Base-by-base conservation (phyloP, 1,140 invertebrate genomes). In the Drosophila obscura region DNA sequence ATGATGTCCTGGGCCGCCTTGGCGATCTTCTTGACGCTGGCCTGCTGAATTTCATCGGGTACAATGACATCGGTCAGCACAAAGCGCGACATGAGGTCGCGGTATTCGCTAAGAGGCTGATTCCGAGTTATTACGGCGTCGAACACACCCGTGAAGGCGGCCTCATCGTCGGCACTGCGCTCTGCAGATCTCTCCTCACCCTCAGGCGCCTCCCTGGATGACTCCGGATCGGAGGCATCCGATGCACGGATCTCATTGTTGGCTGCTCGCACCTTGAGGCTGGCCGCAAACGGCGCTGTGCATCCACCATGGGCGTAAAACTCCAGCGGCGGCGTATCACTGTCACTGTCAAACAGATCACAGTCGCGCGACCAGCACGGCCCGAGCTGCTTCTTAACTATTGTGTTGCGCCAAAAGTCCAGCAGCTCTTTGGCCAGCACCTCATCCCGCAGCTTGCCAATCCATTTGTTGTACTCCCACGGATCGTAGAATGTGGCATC, bases 231-330 rank as follows among this genome's bases (percentile, higher is more conserved):
- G 2, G 63, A 49, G 0, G 49, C 51, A 0, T 39, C 35, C 11
- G 35, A 39, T 13, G 11, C 35, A 11, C 35, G 11, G 1, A 39
- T 4, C 35, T 39, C 35, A 13, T 39, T 13, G 35, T 13, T 13
- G 35, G 35, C 35, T 39, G 78, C 83, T 0, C 63, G 65, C 35
- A 66, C 83, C 19, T 78, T 78, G 0, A 88, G 15, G 53, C 82
- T 88, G 44, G 78, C 78, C 0, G 85, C 77, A 59, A 90, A 89
- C 0, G 85, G 85, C 0, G 90, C 90, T 5, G 73, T 63, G 44
- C 90, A 91, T 2, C 82, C 90, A 16, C 77, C 90, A 31, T 78
- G 68, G 15, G 80, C 80, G 50, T 91, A 91, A 45, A 91, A 91
- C 35, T 87, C 80, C 35, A 80, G 13, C 2, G 84, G 76, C 0